Evolutionary conservation across 2,888 invertebrate species (phyloP).

Genomic region (Nemotelus nigrinus): DNA sequence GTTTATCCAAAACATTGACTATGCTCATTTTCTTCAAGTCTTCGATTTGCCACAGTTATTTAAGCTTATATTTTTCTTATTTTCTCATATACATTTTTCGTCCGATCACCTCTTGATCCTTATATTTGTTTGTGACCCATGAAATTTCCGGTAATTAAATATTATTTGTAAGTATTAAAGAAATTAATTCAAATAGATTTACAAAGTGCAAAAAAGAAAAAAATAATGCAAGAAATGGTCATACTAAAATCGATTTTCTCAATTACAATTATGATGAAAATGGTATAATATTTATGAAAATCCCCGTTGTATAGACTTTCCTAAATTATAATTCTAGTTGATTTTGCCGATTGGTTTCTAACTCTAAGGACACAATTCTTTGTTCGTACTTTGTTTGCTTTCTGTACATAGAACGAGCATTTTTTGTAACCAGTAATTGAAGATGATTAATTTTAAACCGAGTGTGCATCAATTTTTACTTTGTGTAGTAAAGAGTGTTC

Average conservation of each 20-base stretch:
- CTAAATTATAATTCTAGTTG: neutral
- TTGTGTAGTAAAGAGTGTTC: conserved; percentile 10
- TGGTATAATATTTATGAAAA: conserved; percentile 13
- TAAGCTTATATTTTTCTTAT: conserved; percentile 46
- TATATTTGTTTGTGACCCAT: neutral
- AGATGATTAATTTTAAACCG: conserved; percentile 40
- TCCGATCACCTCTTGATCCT: neutral
- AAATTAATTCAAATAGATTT: conserved; percentile 21
- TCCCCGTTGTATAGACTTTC: neutral
- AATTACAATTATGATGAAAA: conserved; percentile 9
- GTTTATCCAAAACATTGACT: conserved; percentile 70
- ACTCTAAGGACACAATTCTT: too few species aligned
- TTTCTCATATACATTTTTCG: conserved; percentile 11
- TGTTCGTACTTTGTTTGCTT: too few species aligned
- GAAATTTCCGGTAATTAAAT: conserved; percentile 18
- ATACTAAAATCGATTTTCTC: conserved; percentile 25
- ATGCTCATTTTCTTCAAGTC: conserved; percentile 54
- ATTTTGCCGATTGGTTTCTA: neutral
- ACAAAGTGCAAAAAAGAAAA: conserved; percentile 17
- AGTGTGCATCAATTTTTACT: conserved; percentile 39
- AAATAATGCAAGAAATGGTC: neutral
- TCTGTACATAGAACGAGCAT: neutral
- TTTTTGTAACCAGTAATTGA: conserved; percentile 38
- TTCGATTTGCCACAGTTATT: conserved; percentile 56
- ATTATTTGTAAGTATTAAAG: conserved; percentile 25